Conservation (phyloP, 2,797 vertebrate species). For the Australoheros facetus region DNA sequence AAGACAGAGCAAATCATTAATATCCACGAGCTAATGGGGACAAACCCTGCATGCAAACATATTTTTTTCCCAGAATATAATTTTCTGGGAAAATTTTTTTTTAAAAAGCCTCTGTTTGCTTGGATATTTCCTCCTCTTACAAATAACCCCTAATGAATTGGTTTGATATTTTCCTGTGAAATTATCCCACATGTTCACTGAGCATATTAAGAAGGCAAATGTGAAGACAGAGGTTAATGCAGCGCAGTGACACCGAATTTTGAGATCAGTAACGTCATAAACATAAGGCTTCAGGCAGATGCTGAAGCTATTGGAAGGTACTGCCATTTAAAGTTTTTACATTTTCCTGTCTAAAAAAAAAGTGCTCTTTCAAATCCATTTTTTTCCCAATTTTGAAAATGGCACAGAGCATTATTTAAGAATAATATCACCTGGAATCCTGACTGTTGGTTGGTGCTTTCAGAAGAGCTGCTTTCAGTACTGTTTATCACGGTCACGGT, state of each 20-base stretch:
- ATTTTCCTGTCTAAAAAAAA: not conserved
- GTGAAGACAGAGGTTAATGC: constrained; percentile 7
- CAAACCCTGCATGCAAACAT: not conserved
- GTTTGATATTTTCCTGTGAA: constrained; percentile 1
- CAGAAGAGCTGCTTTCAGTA: not conserved
- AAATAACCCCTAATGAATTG: constrained; percentile 8
- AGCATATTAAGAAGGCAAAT: not conserved
- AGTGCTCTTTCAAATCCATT: not conserved
- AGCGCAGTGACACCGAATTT: constrained; percentile 18
- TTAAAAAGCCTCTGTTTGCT: not conserved
- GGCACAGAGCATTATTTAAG: constrained; percentile 14
- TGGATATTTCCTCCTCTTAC: not conserved
- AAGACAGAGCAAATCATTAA: not conserved
- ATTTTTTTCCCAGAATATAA: not conserved
- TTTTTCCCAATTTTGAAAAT: constrained; percentile 18
- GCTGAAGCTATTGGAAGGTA: not conserved
- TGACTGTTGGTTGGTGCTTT: not conserved
- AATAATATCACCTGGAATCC: not conserved
- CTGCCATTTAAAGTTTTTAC: constrained; percentile 33
- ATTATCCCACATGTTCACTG: not conserved
- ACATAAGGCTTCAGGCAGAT: not conserved
- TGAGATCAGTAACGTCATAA: constrained; percentile 26
- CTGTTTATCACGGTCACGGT: not conserved
- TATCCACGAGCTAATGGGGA: not conserved
- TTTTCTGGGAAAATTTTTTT: not conserved